These are phyloP conservation scores for Leptodactylus fallax DNA, from an alignment of 2,797 vertebrate genomes.

Conservation along the genomic window DNA sequence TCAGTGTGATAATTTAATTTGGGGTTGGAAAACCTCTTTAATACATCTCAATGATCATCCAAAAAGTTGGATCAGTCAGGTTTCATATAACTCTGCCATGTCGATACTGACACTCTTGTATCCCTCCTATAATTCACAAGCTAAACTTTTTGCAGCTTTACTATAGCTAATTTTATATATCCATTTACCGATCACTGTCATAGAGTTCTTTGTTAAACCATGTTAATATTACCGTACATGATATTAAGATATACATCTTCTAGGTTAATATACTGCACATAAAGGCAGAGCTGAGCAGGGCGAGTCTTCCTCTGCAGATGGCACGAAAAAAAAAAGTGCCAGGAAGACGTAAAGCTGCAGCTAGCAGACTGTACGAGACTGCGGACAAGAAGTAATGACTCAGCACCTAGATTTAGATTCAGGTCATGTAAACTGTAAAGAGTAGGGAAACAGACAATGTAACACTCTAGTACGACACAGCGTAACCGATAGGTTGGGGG, in stretches of 20 bases:
- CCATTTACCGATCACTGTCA: too few species aligned
- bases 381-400: constrained; percentile 67
- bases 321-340: neutral
- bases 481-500: neutral
- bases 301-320: neutral
- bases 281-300: neutral
- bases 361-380: constrained; percentile 65
- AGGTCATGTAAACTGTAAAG: constrained; percentile 57
- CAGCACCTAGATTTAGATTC: constrained; percentile 63
- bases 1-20: too few species aligned
- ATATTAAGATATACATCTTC: neutral
- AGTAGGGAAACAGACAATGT: constrained; percentile 50
- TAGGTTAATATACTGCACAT: neutral
- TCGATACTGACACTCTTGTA: too few species aligned
- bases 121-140: too few species aligned
- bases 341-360: constrained; percentile 59
- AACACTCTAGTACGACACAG: neutral
- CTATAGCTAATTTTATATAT: too few species aligned
- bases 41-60: too few species aligned
- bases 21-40: too few species aligned
- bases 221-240: neutral
- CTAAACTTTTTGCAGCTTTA: too few species aligned
- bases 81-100: too few species aligned
- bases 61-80: too few species aligned
- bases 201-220: neutral